Evolutionary conservation across 2,888 invertebrate species (phyloP).

Genomic region (Cenopis cana): DNA sequence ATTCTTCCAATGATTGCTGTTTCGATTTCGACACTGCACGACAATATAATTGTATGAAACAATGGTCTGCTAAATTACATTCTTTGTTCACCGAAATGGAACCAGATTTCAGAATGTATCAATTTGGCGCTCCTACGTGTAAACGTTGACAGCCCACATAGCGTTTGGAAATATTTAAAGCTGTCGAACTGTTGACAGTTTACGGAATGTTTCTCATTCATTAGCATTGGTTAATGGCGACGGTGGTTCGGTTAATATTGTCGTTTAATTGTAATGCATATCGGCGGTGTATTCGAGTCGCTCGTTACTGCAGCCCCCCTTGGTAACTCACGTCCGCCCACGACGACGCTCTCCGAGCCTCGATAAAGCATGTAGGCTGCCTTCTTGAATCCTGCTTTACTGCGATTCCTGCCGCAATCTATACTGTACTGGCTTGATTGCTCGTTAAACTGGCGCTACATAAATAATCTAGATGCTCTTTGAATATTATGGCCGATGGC

Average conservation of each 20-base stretch:
- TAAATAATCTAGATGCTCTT: constrained; percentile 36
- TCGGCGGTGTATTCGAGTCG: constrained; percentile 57
- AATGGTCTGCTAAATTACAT: constrained; percentile 63
- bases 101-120: constrained; percentile 63
- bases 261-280: constrained; percentile 57
- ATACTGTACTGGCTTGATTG: constrained; percentile 24
- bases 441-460: constrained; percentile 48
- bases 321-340: constrained; percentile 65
- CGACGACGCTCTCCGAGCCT: constrained; percentile 57
- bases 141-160: constrained; percentile 55
- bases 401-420: constrained; percentile 51
- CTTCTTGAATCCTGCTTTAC: constrained; percentile 51
- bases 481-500: neutral
- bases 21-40: constrained; percentile 51
- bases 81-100: constrained; percentile 63
- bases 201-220: constrained; percentile 61
- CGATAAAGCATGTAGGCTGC: constrained; percentile 55
- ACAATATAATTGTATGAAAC: constrained; percentile 63
- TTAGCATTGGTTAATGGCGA: constrained; percentile 55
- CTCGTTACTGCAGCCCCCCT: constrained; percentile 57
- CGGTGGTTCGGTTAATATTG: constrained; percentile 53
- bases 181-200: constrained; percentile 60
- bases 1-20: constrained; percentile 49
- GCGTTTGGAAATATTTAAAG: constrained; percentile 53
- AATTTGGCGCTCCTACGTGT: constrained; percentile 69